Evolutionary conservation across 1,140 invertebrate species (phyloP), one percentile per base, ranked within the genome.

Genomic region (Physella acuta): DNA sequence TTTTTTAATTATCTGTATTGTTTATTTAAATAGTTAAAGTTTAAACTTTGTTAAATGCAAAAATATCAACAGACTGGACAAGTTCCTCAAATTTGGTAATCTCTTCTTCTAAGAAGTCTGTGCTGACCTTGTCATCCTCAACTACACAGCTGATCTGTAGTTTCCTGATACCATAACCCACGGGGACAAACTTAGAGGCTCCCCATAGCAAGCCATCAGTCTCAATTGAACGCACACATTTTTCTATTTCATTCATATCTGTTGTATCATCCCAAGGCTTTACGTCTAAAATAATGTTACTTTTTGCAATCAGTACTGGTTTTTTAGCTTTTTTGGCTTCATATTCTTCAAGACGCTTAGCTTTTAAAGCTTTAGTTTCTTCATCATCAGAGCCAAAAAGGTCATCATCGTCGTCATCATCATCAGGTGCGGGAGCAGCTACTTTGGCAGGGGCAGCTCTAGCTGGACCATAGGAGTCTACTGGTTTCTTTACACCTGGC

Each of bases 191-290:
- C 90, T 72, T 61, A 74, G 64, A 73, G 2, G 92, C 92, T 77
- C 94, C 95, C 95, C 95, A 98, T 20, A 97, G 79, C 36, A 98
- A 88, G 65, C 96, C 96, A 80, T 97, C 94, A 78, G 89, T 90
- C 69, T 81, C 77, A 74, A 99, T 92, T 39, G 88, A 88, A 75
- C 94, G 89, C 0, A 98, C 94, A 74, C 85, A 77, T 31, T 89
- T 84, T 86, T 98, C 95, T 88, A 98, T 89, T 73, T 87, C 87
- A 70, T 89, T 89, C 90, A 98, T 93, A 78, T 98, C 92, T 28
- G 95, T 98, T 84, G 97, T 94, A 88, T 98, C 95, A 84, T 94
- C 94, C 95, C 95, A 98, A 17, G 95, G 95, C 82, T 98, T 98
- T 0, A 98, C 92, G 86, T 98, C 96, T 55, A 98, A 86, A 37